Evolutionary conservation across 2,888 invertebrate genomes (phyloP), one percentile per base, ranked within the genome.

Genomic region (Andrena dorsata): DNA sequence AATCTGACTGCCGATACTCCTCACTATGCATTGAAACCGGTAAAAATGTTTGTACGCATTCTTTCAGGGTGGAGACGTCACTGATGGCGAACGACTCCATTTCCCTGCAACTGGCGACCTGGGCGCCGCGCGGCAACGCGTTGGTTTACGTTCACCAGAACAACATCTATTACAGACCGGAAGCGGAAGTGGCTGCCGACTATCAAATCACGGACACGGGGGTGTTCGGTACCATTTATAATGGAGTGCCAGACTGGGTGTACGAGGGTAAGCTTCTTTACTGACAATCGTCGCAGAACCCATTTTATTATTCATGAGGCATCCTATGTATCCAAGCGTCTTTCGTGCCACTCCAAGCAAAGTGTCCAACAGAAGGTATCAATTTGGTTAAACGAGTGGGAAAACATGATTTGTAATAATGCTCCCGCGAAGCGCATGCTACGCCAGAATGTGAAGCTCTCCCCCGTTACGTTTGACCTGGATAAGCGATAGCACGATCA

Each of bases 221-320:
- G 1, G 91, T 94, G 23, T 94, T 95, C 65, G 95, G 96, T 47
- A 95, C 95, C 8, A 95, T 98, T 71, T 97, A 97, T 91, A 97
- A 98, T 93, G 98, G 98, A 35, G 96, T 98, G 10, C 97, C 98
- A 41, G 98, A 99, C 94, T 99, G 98, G 98, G 97, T 98, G 0
- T 98, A 98, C 94, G 98, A 98, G 96, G 98, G 97, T 97, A 92
- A 90, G 93, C 92, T 76, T 26, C 51, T 78, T 63, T 47, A 13
- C 41, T 8, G 47, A 23, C 10, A 30, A 47, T 20, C 51, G 28
- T 32, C 26, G 10, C 63, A 10, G 8, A 26, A 64, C 41, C 58
- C 28, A n/a, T 23, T 65, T 66, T 66, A 65, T 80, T 53, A 71
- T 78, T 71, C 71, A 60, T 65, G 32, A 10, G 20, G 2, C n/a